Percentiles rank a stretch among this genome's conserved stretches.
phyloP scores from a whole-genome alignment of 2,113 vertebrate species.

The Perca flavescens region DNA sequence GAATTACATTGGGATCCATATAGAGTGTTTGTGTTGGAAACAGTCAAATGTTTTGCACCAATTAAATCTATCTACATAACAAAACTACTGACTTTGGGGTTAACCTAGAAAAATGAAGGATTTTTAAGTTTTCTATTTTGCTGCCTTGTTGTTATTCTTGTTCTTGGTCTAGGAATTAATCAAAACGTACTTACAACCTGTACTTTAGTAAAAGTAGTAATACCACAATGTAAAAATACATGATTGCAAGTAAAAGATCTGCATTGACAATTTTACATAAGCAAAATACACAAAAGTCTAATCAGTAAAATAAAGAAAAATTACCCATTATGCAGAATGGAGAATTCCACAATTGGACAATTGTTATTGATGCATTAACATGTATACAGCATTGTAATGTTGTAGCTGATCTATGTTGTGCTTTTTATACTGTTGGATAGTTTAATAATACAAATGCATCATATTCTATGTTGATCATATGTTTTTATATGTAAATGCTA shows the following conservation, averaged over 20 bases:
- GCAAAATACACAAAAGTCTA: not conserved
- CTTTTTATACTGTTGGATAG: not conserved
- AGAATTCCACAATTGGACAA: not conserved
- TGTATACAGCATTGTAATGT: slow-evolving; percentile 7
- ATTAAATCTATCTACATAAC: not conserved
- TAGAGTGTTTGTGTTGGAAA: not conserved
- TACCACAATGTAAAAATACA: not conserved
- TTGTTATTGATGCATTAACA: not conserved
- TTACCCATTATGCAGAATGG: not conserved
- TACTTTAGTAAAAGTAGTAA: not conserved
- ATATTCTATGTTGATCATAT: not conserved
- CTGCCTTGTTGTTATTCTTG: not conserved
- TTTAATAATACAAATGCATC: not conserved
- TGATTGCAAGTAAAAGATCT: not conserved
- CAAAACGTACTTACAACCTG: not conserved
- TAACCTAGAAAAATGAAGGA: not conserved
- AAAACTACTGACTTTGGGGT: not conserved
- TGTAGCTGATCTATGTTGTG: not conserved
- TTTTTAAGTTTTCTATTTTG: not conserved
- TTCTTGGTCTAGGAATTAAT: not conserved
- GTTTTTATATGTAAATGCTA: not conserved
- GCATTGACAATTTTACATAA: not conserved
- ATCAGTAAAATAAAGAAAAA: not conserved
- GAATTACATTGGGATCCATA: not conserved
- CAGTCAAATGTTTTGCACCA: not conserved